Evolutionary conservation across 2,113 vertebrate genomes (phyloP).

Genomic region (Athene noctua): DNA sequence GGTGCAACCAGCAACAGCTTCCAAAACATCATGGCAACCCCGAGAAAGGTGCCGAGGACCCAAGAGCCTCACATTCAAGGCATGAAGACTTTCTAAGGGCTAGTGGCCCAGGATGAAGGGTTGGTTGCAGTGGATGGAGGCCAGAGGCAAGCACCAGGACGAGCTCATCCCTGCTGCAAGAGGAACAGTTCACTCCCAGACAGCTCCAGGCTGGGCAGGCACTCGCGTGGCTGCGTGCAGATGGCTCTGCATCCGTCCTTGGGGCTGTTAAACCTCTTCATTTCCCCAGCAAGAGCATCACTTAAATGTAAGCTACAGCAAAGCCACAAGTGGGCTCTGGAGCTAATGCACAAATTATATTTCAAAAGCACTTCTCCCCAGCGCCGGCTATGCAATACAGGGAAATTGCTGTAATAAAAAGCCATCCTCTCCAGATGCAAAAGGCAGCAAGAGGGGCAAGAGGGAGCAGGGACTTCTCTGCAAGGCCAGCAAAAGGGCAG

Average conservation of each 20-base stretch:
- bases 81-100: not conserved
- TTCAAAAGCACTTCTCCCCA: not conserved
- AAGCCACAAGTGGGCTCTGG: not conserved
- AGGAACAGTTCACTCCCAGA: accelerated
- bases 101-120: not conserved
- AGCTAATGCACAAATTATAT: conserved; percentile 11
- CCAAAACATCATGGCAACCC: not conserved
- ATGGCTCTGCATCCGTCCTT: not conserved
- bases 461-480: not conserved
- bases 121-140: not conserved
- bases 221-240: accelerated
- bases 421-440: not conserved
- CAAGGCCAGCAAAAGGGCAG: not conserved
- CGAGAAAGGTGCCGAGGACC: not conserved
- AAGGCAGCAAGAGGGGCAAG: not conserved
- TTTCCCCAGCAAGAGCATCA: not conserved
- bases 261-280: not conserved
- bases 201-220: not conserved
- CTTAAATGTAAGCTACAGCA: not conserved
- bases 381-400: not conserved
- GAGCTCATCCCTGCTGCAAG: not conserved
- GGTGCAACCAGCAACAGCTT: not conserved
- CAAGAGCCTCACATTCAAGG: accelerated
- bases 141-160: not conserved
- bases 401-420: not conserved